Conservation (phyloP, 2,797 vertebrate genomes). For the Xenentodon cancila region DNA sequence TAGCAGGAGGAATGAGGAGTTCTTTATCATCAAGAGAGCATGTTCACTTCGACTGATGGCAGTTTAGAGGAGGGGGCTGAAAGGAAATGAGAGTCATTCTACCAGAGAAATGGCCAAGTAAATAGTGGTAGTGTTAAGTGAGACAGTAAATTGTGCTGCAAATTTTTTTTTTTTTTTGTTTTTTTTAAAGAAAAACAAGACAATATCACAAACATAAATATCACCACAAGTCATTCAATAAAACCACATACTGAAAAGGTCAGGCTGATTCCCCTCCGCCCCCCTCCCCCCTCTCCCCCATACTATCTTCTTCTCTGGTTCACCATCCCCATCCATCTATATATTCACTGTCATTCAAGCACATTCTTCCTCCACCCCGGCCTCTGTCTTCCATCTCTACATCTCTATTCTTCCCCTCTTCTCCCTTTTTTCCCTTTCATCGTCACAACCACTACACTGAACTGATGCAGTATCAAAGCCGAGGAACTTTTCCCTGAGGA, state of each 20-base stretch:
- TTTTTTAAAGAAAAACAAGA: slow-evolving; percentile 56
- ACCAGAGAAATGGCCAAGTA: slow-evolving; percentile 36
- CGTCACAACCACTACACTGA: slow-evolving; percentile 54
- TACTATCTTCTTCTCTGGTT: slow-evolving; percentile 17
- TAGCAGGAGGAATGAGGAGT: slow-evolving; percentile 23
- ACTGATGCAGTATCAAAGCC: slow-evolving; percentile 60
- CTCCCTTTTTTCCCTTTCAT: slow-evolving; percentile 7
- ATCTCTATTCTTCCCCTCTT: slow-evolving; percentile 11
- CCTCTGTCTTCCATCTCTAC: slow-evolving; percentile 24
- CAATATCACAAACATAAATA: slow-evolving; percentile 57
- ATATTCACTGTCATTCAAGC: slow-evolving; percentile 8
- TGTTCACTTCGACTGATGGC: slow-evolving; percentile 59
- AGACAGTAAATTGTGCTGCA: slow-evolving; percentile 37
- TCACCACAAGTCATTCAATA: slow-evolving; percentile 44
- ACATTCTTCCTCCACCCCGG: neutral
- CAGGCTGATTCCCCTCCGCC: slow-evolving; percentile 13
- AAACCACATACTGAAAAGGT: slow-evolving; percentile 39
- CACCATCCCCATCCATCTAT: slow-evolving; percentile 3
- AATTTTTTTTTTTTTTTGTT: slow-evolving; percentile 39
- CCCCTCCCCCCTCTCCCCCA: neutral
- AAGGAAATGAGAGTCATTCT: slow-evolving; percentile 50
- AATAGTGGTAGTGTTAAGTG: slow-evolving; percentile 44
- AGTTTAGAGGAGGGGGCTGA: slow-evolving; percentile 45
- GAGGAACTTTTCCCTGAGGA: slow-evolving; percentile 36
- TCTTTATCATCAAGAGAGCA: slow-evolving; percentile 50